Evolutionary conservation across 1,140 invertebrate species (phyloP), one percentile per base, ranked within the genome.

Genomic region (Bombus vancouverensis): DNA sequence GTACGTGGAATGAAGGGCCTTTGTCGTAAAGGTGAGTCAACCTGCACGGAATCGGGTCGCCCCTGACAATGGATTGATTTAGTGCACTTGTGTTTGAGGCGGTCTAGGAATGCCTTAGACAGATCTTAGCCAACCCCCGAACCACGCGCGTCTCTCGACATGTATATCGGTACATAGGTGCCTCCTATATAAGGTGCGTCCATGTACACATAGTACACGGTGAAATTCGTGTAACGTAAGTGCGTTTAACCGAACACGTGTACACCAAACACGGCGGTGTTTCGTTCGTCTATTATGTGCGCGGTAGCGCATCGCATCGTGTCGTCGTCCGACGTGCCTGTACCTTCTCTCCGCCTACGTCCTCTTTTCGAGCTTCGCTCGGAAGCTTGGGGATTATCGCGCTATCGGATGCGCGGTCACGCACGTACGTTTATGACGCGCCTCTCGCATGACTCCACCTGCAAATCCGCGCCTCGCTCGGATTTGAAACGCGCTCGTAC

Each of bases 61-160:
- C 53, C 83, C 81, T 88, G 91, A 93, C 92, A 93, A 93, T 92
- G 76, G 92, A 94, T 94, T 93, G 93, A 94, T 94, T 93, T 93
- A 92, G 89, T 92, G 91, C 87, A 91, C 91, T 92, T 91, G 89
- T 83, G 88, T 91, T 86, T 65, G 84, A 87, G 81, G 53, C 72
- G 62, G 68, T 22, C 81, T 42, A 81, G 87, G 86, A 90, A 87
- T 90, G 88, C 70, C 89, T 87, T 75, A 28, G 86, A 90, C 86
- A 83, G 86, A 83, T 90, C 88, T 90, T 83, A 80, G 82, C 71
- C 81, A 34, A 39, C 59, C 74, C 82, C 76, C 74, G 34, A 53
- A 57, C 34, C 22, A 62, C 66, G 62, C n/a, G 57, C 10, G n/a
- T 32, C n/a, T 47, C 42, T 5, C 1, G 1, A 22, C 70, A 34